phyloP scores from a whole-genome alignment of 2,888 invertebrate species.

The Platycnemis pennipes region DNA sequence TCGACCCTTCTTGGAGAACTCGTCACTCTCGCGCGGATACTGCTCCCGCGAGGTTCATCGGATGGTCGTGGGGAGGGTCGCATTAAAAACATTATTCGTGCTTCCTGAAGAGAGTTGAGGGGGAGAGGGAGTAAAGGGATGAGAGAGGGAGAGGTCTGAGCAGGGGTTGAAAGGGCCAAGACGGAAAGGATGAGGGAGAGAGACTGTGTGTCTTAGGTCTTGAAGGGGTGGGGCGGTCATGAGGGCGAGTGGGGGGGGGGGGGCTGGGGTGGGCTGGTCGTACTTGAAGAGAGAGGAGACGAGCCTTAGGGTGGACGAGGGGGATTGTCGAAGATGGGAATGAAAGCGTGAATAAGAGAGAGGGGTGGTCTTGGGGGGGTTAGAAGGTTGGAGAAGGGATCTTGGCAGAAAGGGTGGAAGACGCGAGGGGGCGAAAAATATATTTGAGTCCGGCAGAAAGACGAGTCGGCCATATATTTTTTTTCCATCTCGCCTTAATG shows the following conservation, averaged over 20 bases:
- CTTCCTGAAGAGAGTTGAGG: slow-evolving; percentile 39
- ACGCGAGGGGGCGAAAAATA: not conserved
- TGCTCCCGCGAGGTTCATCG: slow-evolving; percentile 14
- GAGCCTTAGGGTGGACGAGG: not conserved
- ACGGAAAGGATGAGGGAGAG: too few species aligned
- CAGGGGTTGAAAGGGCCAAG: too few species aligned
- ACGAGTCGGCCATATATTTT: not conserved
- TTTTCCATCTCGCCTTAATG: slow-evolving; percentile 49
- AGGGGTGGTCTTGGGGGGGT: not conserved
- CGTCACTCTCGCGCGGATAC: slow-evolving; percentile 40
- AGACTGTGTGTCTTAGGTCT: too few species aligned
- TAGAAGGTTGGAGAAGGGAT: not conserved
- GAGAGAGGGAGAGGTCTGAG: not conserved
- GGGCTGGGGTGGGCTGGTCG: not conserved
- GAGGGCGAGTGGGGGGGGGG: not conserved
- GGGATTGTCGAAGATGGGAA: not conserved
- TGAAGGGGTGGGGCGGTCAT: not conserved
- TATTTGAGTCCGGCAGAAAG: not conserved
- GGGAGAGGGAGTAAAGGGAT: not conserved
- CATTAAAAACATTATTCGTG: slow-evolving; percentile 66
- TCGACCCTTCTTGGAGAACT: slow-evolving; percentile 40
- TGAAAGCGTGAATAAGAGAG: slow-evolving; percentile 22
- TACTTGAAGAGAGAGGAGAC: too few species aligned
- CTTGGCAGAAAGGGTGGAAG: not conserved
- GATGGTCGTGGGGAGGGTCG: not conserved